Evolutionary conservation across 2,888 invertebrate species (phyloP).

Genomic region (Hydropsyche betteni): DNA sequence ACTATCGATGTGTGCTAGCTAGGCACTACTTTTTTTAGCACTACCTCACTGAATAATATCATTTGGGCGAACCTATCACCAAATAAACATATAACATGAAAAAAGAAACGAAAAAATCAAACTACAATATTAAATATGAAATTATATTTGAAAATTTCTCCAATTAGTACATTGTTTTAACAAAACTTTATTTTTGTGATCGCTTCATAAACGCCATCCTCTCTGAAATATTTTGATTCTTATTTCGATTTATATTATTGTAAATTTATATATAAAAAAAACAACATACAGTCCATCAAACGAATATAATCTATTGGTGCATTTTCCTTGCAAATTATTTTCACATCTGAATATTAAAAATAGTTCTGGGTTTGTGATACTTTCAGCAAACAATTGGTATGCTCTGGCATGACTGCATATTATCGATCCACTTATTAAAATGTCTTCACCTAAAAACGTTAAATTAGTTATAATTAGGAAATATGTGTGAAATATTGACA

Average conservation of each 20-base stretch:
- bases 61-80: no score
- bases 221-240: neutral
- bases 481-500: neutral
- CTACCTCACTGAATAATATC: no score
- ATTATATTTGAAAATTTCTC: neutral
- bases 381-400: slow-evolving; percentile 41
- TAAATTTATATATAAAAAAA: neutral
- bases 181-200: neutral
- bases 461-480: neutral
- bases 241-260: neutral
- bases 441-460: neutral
- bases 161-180: no score
- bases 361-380: slow-evolving; percentile 25
- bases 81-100: no score
- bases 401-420: slow-evolving; percentile 46
- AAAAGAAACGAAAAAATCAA: no score
- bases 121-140: no score
- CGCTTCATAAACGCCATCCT: slow-evolving; percentile 39
- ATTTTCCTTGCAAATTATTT: neutral
- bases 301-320: neutral
- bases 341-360: slow-evolving; percentile 35
- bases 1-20: no score
- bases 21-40: no score
- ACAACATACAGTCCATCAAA: neutral
- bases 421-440: slow-evolving; percentile 34